Base-by-base conservation (phyloP, 2,113 vertebrate genomes). In the Galbula dea region DNA sequence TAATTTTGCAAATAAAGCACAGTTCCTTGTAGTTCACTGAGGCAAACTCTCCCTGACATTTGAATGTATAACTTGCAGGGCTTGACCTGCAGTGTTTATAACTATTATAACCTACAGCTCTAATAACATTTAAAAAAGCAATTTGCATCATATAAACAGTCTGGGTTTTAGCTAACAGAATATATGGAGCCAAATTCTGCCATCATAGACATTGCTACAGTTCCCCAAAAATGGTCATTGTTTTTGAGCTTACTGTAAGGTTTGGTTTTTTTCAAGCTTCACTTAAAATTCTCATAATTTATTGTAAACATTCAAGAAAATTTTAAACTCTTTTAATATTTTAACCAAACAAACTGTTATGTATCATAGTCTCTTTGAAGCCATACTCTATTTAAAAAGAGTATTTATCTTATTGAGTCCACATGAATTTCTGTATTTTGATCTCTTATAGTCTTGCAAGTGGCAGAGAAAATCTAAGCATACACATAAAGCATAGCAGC, bases 151-250 rank as follows among this genome's bases (percentile, higher is more conserved):
- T 18, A 92, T 41, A 88, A 96, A 90, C 74, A 77, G 46, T 83
- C 89, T 92, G 54, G 8, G 7, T 23, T 43, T 77, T 91, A 37
- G 34, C 83, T 91, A 82, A 66, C 22, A 67, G 74, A 94, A 63
- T 48, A 65, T 71, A 94, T 0, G 48, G 93, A 93, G 94, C 93
- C 91, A 94, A 89, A 96, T 96, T 78, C 90, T 95, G 93, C 93
- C 19, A 43, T 95, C 61, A 1, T 7, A 75, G 61, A 36, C 32
- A 76, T 73, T 66, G 83, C 73, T 80, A 63, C 48, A 27, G n/a
- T 30, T 94, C 55, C 88, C 34, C 18, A 2, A 29, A 80, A 90
- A 71, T 13, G 17, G 15, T 63, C 9, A 9, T 20, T 55, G 24
- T 9, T n/a, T 29, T 57, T 30, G 21, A 87, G 36, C 1, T 77